Conservation (phyloP, 1,140 invertebrate genomes). For the Cecropterus lyciades region DNA sequence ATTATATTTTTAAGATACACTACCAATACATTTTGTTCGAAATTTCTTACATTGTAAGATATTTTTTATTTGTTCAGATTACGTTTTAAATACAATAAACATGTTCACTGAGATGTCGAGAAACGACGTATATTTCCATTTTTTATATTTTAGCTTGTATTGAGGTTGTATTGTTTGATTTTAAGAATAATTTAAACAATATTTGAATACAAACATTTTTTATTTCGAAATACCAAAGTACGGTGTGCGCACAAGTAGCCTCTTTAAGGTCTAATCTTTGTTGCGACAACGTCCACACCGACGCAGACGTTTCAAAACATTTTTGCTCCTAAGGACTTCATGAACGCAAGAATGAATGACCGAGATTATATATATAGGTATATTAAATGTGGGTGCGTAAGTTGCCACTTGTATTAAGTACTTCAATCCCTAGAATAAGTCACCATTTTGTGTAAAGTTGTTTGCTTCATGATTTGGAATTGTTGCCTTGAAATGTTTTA, state of each 20-base stretch:
- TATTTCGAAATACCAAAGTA: too few relatives aligned
- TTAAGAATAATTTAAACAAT: too few relatives aligned
- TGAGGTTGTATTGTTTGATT: neutral
- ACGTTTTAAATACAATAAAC: too few relatives aligned
- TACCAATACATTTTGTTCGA: too few relatives aligned
- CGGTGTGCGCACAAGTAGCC: too few relatives aligned
- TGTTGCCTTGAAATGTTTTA: constrained; percentile 73
- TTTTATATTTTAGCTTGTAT: neutral
- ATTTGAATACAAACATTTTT: too few relatives aligned
- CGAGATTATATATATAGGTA: constrained; percentile 3
- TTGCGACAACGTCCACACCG: neutral
- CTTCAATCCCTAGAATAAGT: constrained; percentile 50
- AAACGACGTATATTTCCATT: too few relatives aligned
- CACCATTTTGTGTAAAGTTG: constrained; percentile 55
- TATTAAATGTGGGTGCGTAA: constrained; percentile 33
- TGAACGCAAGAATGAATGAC: constrained; percentile 12
- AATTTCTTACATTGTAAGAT: too few relatives aligned
- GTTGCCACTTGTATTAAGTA: constrained; percentile 33
- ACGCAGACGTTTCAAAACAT: neutral
- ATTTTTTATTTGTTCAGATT: too few relatives aligned
- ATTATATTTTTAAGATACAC: neutral
- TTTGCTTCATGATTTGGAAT: constrained; percentile 68
- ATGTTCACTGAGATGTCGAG: too few relatives aligned
- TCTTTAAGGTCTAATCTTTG: too few relatives aligned
- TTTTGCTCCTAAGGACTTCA: neutral